Conservation (phyloP, 2,113 vertebrate genomes). For the Ailuropoda melanoleuca region DNA sequence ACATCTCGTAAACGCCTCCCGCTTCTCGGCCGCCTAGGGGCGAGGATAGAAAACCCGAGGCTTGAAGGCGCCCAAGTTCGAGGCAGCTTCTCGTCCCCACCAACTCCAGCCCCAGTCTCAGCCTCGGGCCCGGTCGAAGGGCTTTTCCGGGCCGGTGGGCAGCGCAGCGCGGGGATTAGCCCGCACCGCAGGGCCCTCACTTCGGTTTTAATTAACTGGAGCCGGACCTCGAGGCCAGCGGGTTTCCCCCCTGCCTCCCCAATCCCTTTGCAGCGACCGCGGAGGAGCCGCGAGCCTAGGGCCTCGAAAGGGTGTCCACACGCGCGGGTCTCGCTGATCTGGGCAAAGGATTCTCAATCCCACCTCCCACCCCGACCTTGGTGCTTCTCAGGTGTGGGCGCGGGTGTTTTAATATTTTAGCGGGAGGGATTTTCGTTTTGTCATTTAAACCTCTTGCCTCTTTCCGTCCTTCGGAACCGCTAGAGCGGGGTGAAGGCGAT, state of each 20-base stretch:
- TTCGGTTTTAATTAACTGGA: constrained; percentile 68
- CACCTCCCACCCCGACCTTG: too few species aligned
- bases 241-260: neutral
- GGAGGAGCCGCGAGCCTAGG: neutral
- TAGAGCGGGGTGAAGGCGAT: neutral
- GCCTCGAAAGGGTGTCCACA: neutral
- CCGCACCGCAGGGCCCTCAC: constrained; percentile 43
- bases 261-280: neutral
- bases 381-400: neutral
- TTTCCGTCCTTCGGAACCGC: neutral
- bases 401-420: neutral
- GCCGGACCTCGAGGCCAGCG: neutral
- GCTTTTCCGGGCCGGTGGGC: constrained; percentile 67
- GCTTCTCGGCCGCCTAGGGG: neutral
- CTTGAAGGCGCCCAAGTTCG: neutral
- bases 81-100: neutral
- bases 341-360: neutral
- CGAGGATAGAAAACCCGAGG: neutral
- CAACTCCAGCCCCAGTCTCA: neutral
- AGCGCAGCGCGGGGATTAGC: constrained; percentile 66
- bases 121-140: neutral
- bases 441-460: neutral
- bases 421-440: constrained; percentile 31
- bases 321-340: neutral
- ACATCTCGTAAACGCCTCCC: constrained; percentile 37